These are phyloP conservation scores for Synergus gifuensis DNA, from an alignment of 2,888 invertebrate genomes.

Conservation along the genomic window DNA sequence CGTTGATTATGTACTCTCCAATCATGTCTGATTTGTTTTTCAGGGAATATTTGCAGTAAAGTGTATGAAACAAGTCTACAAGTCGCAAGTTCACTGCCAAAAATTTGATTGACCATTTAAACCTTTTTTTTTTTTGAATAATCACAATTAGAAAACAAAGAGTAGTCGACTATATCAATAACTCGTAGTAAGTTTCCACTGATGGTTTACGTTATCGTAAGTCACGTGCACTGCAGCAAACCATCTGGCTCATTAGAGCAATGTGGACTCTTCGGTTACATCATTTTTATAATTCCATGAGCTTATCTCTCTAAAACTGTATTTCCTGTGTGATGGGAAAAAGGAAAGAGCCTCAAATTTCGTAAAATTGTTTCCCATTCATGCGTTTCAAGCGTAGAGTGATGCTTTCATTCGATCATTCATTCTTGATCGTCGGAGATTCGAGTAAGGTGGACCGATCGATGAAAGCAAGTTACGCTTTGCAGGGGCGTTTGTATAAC, in stretches of 20 bases:
- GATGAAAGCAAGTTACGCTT: slow-evolving; percentile 17
- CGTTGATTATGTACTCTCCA: slow-evolving; percentile 1
- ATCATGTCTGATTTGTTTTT: not conserved
- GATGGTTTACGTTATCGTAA: slow-evolving; percentile 12
- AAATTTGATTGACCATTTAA: not conserved
- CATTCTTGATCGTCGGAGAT: slow-evolving; percentile 16
- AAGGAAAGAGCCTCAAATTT: slow-evolving; percentile 4
- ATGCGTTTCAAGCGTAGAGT: slow-evolving; percentile 14
- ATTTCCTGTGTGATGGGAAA: slow-evolving; percentile 2
- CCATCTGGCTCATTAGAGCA: slow-evolving; percentile 38
- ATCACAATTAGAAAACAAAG: not conserved
- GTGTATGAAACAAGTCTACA: not conserved
- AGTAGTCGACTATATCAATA: not conserved
- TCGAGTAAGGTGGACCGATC: slow-evolving; percentile 22
- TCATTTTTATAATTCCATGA: slow-evolving; percentile 33
- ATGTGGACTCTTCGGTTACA: slow-evolving; percentile 1
- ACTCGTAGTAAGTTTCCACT: slow-evolving; percentile 29
- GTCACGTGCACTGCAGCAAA: slow-evolving; percentile 28
- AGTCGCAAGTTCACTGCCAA: not conserved
- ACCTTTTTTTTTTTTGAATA: not conserved
- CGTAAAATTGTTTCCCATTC: slow-evolving; percentile 27
- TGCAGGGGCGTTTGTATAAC: not conserved
- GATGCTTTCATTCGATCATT: slow-evolving; percentile 17
- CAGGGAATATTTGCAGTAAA: not conserved
- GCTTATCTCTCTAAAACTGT: not conserved